Conservation (phyloP, 2,113 vertebrate species). For the Chinchilla lanigera region DNA sequence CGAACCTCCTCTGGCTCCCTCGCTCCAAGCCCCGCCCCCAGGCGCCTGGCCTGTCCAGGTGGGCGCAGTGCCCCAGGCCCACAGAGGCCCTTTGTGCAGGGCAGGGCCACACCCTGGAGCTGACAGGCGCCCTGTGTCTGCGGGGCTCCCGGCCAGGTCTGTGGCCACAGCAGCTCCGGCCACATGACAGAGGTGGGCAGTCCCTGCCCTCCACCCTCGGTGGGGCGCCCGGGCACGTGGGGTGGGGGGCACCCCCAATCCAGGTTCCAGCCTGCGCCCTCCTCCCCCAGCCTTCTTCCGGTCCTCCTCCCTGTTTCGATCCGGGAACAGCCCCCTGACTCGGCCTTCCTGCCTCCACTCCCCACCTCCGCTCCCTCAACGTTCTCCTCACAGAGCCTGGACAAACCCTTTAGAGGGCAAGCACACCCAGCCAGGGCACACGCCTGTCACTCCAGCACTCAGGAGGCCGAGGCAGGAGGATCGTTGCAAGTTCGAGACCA, state of each 20-base stretch:
- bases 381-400: background rate
- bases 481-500: background rate
- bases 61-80: background rate
- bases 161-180: background rate
- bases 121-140: slow-evolving; percentile 74
- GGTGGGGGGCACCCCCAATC: too few relatives aligned
- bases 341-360: background rate
- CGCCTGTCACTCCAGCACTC: background rate
- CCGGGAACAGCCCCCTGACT: background rate
- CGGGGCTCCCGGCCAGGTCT: slow-evolving; percentile 16
- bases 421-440: background rate
- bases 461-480: background rate
- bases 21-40: background rate
- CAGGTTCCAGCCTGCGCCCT: background rate
- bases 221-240: background rate
- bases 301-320: background rate
- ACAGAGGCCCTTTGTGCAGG: slow-evolving; percentile 77
- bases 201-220: background rate
- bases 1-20: background rate
- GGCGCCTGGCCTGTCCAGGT: slow-evolving; percentile 6
- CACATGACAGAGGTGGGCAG: background rate
- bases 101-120: slow-evolving; percentile 68
- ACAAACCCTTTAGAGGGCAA: background rate
- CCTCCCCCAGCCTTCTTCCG: background rate
- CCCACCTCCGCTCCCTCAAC: background rate